These are phyloP conservation scores for Globicephala melas DNA, from an alignment of 2,113 vertebrate species.

Conservation along the genomic window DNA sequence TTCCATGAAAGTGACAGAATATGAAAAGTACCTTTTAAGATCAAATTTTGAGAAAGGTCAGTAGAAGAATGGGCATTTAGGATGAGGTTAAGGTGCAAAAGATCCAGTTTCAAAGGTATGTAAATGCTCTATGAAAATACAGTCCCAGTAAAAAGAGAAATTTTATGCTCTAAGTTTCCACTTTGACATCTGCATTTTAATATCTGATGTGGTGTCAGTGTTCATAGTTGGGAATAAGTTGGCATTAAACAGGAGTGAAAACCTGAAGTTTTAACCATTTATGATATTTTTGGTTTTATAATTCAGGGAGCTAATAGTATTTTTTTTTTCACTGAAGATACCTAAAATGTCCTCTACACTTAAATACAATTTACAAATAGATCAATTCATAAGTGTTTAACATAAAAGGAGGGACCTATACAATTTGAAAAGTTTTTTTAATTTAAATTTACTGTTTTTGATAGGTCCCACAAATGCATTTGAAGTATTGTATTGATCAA, in stretches of 20 bases:
- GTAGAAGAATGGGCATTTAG: background rate
- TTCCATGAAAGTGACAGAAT: background rate
- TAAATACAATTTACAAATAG: background rate
- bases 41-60: background rate
- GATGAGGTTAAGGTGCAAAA: background rate
- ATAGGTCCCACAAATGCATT: background rate
- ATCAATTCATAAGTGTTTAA: background rate
- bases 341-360: background rate
- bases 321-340: background rate
- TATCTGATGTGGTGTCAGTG: background rate
- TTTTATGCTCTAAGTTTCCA: background rate
- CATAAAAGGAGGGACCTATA: background rate
- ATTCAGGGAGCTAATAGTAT: background rate
- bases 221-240: background rate
- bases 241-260: background rate
- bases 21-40: background rate
- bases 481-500: background rate
- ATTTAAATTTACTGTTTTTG: background rate
- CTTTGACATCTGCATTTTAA: background rate
- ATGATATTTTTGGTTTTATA: background rate
- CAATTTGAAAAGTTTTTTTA: background rate
- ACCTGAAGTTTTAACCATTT: background rate
- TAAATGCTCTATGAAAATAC: background rate
- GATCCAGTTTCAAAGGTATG: background rate
- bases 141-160: background rate